A percentile compares a stretch with the other conserved stretches of the same genome.
Conservation (phyloP, 2,797 vertebrate genomes). For the Onychomys torridus region DNA sequence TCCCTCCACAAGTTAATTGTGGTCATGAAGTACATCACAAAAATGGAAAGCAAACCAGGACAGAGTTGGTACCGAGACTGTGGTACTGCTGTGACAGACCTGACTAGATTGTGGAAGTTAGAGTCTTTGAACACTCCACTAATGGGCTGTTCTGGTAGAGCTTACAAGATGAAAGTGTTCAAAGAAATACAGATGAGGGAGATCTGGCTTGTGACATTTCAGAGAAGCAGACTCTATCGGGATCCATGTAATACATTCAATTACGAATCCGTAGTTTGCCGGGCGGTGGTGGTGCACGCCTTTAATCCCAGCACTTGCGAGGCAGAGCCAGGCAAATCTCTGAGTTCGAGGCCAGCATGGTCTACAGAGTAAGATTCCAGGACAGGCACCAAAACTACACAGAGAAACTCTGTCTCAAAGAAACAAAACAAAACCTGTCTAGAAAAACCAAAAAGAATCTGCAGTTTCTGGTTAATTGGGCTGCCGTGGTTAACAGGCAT, state of each 20-base stretch:
- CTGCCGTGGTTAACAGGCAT: background rate
- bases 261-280: background rate
- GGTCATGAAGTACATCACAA: background rate
- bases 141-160: background rate
- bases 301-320: background rate
- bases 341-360: background rate
- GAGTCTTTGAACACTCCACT: background rate
- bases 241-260: background rate
- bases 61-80: background rate
- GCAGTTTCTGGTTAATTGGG: background rate
- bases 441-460: background rate
- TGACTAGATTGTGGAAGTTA: background rate
- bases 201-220: background rate
- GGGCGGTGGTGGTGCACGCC: background rate
- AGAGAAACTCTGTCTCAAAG: no score
- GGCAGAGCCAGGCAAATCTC: background rate
- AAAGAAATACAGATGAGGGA: background rate
- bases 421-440: no score
- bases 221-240: background rate
- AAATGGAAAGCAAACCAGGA: background rate
- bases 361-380: background rate
- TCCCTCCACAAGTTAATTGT: background rate
- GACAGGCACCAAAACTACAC: background rate
- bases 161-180: background rate
- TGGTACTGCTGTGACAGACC: background rate